phyloP scores from a whole-genome alignment of 2,113 vertebrate genomes.

The Hymenochirus boettgeri region DNA sequence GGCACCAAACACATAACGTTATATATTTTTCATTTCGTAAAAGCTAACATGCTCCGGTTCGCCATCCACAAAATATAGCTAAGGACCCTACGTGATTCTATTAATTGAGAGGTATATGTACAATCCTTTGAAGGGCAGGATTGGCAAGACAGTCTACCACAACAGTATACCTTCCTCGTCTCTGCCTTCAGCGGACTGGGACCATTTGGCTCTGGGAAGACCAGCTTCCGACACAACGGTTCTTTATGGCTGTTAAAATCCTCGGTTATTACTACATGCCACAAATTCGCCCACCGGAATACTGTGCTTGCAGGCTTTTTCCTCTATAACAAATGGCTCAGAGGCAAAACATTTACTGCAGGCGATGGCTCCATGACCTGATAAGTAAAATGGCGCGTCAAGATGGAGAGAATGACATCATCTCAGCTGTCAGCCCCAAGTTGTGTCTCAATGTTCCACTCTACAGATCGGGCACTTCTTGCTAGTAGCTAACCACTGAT shows the following conservation, averaged over 20 bases:
- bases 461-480: conserved; percentile 99
- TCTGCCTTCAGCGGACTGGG: conserved; percentile 56
- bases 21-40: conserved; percentile 47
- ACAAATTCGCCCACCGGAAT: conserved; percentile 61
- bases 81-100: conserved; percentile 77
- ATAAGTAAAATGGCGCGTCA: conserved; percentile 65
- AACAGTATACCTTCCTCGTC: conserved; percentile 58
- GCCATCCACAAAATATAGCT: conserved; percentile 75
- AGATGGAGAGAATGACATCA: conserved; percentile 26
- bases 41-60: conserved; percentile 76
- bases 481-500: conserved; percentile 97
- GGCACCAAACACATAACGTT: conserved; percentile 71
- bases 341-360: conserved; percentile 83
- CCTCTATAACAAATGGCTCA: conserved; percentile 84
- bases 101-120: conserved; percentile 77
- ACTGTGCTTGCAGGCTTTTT: conserved; percentile 78
- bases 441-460: conserved; percentile 98
- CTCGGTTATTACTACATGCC: conserved; percentile 61
- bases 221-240: conserved; percentile 68
- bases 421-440: conserved; percentile 93
- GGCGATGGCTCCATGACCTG: conserved; percentile 68
- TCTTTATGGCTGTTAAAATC: conserved; percentile 53
- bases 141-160: conserved; percentile 63
- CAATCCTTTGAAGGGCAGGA: conserved; percentile 71
- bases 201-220: conserved; percentile 61